phyloP scores from a whole-genome alignment of 2,797 vertebrate species.

The Pygocentrus nattereri region DNA sequence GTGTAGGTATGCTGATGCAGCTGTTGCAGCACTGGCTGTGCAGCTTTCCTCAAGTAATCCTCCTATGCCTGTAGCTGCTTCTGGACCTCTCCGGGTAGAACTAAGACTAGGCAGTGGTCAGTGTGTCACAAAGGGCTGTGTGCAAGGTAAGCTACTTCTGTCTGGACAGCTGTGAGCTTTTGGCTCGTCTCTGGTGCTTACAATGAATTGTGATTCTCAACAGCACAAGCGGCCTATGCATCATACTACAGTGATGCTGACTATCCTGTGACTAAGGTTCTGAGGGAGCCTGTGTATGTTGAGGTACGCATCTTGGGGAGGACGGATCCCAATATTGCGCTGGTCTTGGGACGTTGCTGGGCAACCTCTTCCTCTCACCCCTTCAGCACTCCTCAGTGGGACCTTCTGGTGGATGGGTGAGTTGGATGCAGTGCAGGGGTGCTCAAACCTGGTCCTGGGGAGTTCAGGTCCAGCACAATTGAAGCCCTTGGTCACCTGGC shows the following conservation, averaged over 20 bases:
- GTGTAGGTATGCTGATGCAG: conserved; percentile 66
- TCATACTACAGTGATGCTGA: conserved; percentile 27
- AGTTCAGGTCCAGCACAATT: no score
- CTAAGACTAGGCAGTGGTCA: conserved; percentile 72
- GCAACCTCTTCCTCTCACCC: conserved; percentile 44
- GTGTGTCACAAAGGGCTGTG: conserved; percentile 67
- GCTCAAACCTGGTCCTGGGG: no score
- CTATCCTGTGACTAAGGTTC: conserved; percentile 44
- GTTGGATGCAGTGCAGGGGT: not conserved
- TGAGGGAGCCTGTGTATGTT: conserved; percentile 38
- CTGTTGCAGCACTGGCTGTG: conserved; percentile 61
- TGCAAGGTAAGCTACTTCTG: conserved; percentile 53
- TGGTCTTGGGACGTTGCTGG: conserved; percentile 46
- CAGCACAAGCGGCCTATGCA: conserved; percentile 33
- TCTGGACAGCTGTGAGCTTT: not conserved
- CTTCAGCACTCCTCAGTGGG: conserved; percentile 42
- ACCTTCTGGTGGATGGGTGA: conserved; percentile 50
- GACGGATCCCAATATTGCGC: conserved; percentile 62
- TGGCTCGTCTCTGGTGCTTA: not conserved
- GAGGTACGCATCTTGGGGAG: conserved; percentile 43
- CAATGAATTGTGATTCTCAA: not conserved
- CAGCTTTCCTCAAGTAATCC: conserved; percentile 52
- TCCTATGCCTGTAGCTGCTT: conserved; percentile 60
- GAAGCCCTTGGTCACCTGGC: no score
- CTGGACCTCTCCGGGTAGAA: conserved; percentile 68